Evolutionary conservation across 2,888 invertebrate species (phyloP).

Genomic region (Ophion costatus): DNA sequence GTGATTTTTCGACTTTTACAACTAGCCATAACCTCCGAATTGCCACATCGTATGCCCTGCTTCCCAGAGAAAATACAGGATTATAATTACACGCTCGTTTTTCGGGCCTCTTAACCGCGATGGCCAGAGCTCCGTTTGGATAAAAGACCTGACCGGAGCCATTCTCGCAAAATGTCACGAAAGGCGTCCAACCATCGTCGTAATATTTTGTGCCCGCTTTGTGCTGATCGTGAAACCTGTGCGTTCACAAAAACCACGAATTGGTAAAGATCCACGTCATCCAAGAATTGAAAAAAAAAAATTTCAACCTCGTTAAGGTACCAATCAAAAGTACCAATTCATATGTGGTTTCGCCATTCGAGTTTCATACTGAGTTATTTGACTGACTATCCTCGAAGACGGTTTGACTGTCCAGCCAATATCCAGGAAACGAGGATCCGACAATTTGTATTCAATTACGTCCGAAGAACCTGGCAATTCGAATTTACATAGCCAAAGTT

Average conservation of each 20-base stretch:
- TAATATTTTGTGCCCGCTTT: constrained; percentile 65
- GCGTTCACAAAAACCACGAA: neutral
- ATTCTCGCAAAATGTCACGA: constrained; percentile 65
- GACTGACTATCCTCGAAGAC: constrained; percentile 67
- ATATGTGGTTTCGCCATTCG: constrained; percentile 70
- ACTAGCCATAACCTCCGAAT: neutral
- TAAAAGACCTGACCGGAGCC: constrained; percentile 71
- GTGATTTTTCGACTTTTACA: neutral
- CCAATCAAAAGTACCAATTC: constrained; percentile 66
- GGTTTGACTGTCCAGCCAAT: constrained; percentile 76
- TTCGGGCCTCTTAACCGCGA: constrained; percentile 63
- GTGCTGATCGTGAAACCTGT: constrained; percentile 69
- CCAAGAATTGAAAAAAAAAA: neutral
- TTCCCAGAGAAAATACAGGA: neutral
- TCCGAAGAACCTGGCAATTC: constrained; percentile 70
- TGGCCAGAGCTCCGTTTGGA: constrained; percentile 72
- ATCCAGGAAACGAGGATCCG: constrained; percentile 72
- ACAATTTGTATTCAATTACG: constrained; percentile 78
- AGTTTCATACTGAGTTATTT: constrained; percentile 70
- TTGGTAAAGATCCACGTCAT: neutral
- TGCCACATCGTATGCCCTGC: neutral
- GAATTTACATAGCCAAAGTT: constrained; percentile 66
- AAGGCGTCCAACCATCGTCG: constrained; percentile 64
- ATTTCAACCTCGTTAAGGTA: neutral
- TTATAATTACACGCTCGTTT: constrained; percentile 71